Percentiles rank a stretch among this genome's conserved stretches.
Conservation (phyloP, 2,888 invertebrate species). For the Eugnorisma glareosa region DNA sequence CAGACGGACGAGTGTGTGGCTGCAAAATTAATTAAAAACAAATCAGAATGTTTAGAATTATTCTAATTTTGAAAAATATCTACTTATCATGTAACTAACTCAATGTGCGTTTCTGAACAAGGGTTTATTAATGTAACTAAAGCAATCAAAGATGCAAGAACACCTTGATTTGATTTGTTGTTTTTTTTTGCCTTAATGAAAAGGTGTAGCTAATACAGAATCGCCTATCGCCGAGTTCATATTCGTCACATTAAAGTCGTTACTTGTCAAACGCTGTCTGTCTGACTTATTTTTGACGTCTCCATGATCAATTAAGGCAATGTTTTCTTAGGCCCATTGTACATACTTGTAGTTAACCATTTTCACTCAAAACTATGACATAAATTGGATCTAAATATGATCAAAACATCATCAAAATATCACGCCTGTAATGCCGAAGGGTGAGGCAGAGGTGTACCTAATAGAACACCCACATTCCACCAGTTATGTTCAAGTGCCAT, state of each 20-base stretch:
- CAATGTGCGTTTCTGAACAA: no score
- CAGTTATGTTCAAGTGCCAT: background rate
- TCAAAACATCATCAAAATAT: background rate
- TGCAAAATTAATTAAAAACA: constrained; percentile 65
- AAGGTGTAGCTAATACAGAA: constrained; percentile 6
- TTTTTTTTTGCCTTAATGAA: no score
- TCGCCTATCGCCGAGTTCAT: background rate
- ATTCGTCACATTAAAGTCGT: background rate
- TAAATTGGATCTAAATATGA: background rate
- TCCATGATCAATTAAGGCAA: background rate
- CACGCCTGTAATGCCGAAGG: background rate
- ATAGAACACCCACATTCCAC: background rate
- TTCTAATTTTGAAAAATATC: background rate
- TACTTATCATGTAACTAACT: no score
- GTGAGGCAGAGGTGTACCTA: background rate
- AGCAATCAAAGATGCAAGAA: background rate
- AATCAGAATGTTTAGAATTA: background rate
- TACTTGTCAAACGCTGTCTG: background rate
- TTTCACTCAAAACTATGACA: background rate
- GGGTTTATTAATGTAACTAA: background rate
- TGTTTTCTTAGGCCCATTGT: background rate
- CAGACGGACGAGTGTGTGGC: constrained; percentile 80
- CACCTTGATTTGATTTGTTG: no score
- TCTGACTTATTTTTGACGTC: background rate
- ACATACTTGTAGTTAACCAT: background rate